Evolutionary conservation across 2,888 invertebrate species (phyloP).

Genomic region (Diadegma fenestrale): DNA sequence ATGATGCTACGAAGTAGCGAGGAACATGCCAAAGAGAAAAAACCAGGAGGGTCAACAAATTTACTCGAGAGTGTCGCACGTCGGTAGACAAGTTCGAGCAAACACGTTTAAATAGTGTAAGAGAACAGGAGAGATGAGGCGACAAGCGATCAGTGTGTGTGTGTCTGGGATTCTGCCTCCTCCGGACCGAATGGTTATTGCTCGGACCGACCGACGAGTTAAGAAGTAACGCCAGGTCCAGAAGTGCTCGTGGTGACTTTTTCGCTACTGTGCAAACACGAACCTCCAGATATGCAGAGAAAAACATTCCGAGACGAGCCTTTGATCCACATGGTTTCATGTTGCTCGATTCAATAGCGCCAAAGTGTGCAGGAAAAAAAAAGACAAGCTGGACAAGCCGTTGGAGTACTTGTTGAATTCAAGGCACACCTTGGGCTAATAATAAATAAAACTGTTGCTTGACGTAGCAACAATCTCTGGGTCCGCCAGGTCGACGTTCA

Average conservation of each 20-base stretch:
- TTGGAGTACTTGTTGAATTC: slow-evolving; percentile 32
- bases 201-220: slow-evolving; percentile 63
- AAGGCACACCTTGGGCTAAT: slow-evolving; percentile 41
- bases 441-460: slow-evolving; percentile 34
- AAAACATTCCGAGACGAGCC: slow-evolving; percentile 36
- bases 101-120: slow-evolving; percentile 78
- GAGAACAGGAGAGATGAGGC: slow-evolving; percentile 57
- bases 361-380: slow-evolving; percentile 16
- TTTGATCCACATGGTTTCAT: background rate
- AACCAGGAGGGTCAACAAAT: slow-evolving; percentile 48
- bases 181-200: slow-evolving; percentile 39
- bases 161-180: background rate
- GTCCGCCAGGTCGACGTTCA: background rate
- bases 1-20: slow-evolving; percentile 36
- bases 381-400: slow-evolving; percentile 59
- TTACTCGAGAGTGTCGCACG: slow-evolving; percentile 67
- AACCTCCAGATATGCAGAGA: slow-evolving; percentile 20
- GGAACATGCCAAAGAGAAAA: slow-evolving; percentile 23
- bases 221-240: background rate
- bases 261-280: slow-evolving; percentile 31
- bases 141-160: slow-evolving; percentile 22
- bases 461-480: slow-evolving; percentile 10
- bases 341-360: slow-evolving; percentile 34
- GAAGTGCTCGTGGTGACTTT: slow-evolving; percentile 34
- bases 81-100: slow-evolving; percentile 67